Base-by-base conservation (phyloP, 2,888 invertebrate species). In the Peribatodes rhomboidaria region DNA sequence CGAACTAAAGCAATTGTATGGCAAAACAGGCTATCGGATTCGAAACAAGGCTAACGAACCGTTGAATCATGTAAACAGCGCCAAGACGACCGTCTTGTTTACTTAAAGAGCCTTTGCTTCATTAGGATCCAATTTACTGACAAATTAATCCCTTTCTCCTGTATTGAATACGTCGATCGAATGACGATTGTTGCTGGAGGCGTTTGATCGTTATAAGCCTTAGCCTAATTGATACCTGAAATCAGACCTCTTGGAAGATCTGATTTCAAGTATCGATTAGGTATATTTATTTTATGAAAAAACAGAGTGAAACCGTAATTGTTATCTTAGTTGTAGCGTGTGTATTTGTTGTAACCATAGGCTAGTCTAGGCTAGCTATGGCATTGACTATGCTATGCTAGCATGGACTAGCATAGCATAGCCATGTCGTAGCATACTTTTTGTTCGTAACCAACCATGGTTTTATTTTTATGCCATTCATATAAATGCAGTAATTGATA, bases 1-100 rank as follows among this genome's bases (percentile, higher is more conserved):
- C 22, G 22, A 57, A 65, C 47, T 68, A 65, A 68, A 65, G 69
- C 69, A 67, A 71, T 73, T 71, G 74, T 74, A 71, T 54, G 54
- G 71, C 65, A 72, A n/a, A 75, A 74, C 70, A 69, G 75, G 69
- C 82, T 88, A 92, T 93, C 88, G 88, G 86, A 89, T 90, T 89
- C 85, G 92, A 88, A 92, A 92, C 92, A 92, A 92, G 91, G 90
- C 91, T 93, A 93, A 93, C 92, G 92, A 93, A 93, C 92, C 92
- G 89, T 82, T 82, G 89, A 85, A 88, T 88, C 90, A 89, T 90
- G 92, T 93, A 92, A 92, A 92, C 92, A 92, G 86, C 84, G 85
- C 76, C 88, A 92, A 92, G 92, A 92, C 90, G 89, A 89, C 89
- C 87, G 89, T 88, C 90, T 90, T 92, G 92, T 93, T 93, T 92